These are phyloP conservation scores for Telmatochromis sp. DNA, from an alignment of 2,113 vertebrate genomes.

Conservation along the genomic window DNA sequence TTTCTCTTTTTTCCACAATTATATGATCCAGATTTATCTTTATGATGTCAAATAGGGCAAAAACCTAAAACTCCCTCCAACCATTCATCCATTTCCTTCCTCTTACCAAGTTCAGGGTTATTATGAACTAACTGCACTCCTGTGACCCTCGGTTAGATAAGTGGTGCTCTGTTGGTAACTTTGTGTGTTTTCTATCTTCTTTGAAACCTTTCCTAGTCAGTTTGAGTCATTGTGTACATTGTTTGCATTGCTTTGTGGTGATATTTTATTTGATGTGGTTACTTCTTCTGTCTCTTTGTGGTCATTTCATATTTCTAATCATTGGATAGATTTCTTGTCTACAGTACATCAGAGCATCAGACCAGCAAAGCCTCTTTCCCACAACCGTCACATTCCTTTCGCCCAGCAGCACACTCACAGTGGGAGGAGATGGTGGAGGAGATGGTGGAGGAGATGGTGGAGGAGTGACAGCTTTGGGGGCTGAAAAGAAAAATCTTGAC, in stretches of 20 bases:
- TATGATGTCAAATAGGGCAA: background rate
- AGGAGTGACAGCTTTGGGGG: background rate
- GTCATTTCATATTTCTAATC: background rate
- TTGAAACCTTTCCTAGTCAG: background rate
- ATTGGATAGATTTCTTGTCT: background rate
- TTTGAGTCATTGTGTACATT: background rate
- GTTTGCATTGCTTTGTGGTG: background rate
- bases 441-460: background rate
- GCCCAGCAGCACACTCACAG: background rate
- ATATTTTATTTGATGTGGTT: background rate
- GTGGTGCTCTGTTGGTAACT: background rate
- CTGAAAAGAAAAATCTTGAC: background rate
- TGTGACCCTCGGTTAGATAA: background rate
- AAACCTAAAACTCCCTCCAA: background rate
- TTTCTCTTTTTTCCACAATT: background rate
- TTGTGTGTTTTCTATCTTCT: background rate
- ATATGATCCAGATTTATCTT: background rate
- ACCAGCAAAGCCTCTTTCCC: background rate
- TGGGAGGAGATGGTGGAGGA: background rate
- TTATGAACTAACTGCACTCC: background rate
- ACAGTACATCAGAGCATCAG: background rate
- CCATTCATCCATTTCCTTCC: background rate
- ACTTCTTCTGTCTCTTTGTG: background rate
- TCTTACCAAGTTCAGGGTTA: background rate
- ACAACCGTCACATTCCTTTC: rapidly evolving